phyloP scores from a whole-genome alignment of 2,113 vertebrate species.

The Urocynchramus pylzowi region DNA sequence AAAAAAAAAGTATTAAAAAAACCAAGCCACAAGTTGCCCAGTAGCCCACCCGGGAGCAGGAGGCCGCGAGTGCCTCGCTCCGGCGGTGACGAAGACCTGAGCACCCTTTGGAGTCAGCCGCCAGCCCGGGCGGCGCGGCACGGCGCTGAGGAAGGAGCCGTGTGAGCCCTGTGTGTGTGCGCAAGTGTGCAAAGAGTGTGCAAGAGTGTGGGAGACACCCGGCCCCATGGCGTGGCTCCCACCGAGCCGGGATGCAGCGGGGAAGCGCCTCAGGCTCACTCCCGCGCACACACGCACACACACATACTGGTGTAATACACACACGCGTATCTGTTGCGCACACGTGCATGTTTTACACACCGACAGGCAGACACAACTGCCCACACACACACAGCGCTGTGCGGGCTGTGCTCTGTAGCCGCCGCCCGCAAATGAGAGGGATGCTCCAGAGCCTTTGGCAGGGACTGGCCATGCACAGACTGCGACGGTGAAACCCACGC shows the following conservation, averaged over 20 bases:
- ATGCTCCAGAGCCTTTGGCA: neutral
- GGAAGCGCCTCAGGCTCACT: neutral
- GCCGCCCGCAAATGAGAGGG: neutral
- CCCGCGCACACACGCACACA: rapidly evolving
- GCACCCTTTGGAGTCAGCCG: neutral
- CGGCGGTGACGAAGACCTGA: neutral
- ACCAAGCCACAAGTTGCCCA: neutral
- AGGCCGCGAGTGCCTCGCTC: neutral
- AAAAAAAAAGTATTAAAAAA: neutral
- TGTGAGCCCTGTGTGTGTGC: neutral
- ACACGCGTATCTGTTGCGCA: neutral
- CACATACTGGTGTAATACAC: neutral
- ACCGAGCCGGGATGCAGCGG: neutral
- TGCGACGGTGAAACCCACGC: neutral
- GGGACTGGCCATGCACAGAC: neutral
- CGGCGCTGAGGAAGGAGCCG: neutral
- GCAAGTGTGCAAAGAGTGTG: neutral
- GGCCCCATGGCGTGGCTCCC: neutral
- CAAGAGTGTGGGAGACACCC: neutral
- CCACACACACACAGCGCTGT: rapidly evolving
- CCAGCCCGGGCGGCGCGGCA: neutral
- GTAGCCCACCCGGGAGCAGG: neutral
- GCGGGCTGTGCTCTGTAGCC: neutral
- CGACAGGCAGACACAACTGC: no score
- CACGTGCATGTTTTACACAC: neutral